Evolutionary conservation across 2,797 vertebrate species (phyloP), one percentile per base, ranked within the genome.

Genomic region (Fistularia commersonii): DNA sequence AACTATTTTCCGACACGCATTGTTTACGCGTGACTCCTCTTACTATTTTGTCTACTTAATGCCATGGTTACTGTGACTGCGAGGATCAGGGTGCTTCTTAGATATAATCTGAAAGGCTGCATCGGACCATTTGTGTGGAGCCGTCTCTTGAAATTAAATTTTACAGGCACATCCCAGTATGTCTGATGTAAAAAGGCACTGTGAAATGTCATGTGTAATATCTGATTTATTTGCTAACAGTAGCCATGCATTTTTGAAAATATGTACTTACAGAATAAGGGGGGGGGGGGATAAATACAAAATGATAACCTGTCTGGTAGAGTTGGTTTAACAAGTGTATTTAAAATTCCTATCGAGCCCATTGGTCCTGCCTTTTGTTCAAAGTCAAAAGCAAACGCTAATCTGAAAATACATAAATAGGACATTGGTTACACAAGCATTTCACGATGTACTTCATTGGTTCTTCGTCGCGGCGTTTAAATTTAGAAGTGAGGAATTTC

Each of bases 21-120:
- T 34, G 23, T 45, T 58, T 66, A 48, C 57, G 54, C 54, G 13
- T n/a, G 1, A 1, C 10, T 8, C 32, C 23, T 43, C 35, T 10
- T 45, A 47, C 47, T 51, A 65, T 66, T 55, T 59, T 45, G 48
- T 64, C 58, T 72, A 57, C 63, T 55, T 53, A 11, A 35, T 46
- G 31, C 57, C 45, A 41, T 34, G 50, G 57, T 69, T 52, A 50
- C 61, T 32, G 11, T 61, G 45, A 59, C 37, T 15, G 41, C 14
- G 0, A 0, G 48, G 38, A 46, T 74, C 34, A 70, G n/a, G 15
- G 8, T 3, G 0, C 13, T 39, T 33, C 13, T 69, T 52, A 48
- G 13, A 46, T 33, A 11, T 38, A 51, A 45, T 50, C n/a, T 13
- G 11, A 44, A 35, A 11, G 8, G 10, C 60, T 66, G 46, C 41